phyloP scores from a whole-genome alignment of 2,113 vertebrate species.

The Poeciliopsis retropinna region DNA sequence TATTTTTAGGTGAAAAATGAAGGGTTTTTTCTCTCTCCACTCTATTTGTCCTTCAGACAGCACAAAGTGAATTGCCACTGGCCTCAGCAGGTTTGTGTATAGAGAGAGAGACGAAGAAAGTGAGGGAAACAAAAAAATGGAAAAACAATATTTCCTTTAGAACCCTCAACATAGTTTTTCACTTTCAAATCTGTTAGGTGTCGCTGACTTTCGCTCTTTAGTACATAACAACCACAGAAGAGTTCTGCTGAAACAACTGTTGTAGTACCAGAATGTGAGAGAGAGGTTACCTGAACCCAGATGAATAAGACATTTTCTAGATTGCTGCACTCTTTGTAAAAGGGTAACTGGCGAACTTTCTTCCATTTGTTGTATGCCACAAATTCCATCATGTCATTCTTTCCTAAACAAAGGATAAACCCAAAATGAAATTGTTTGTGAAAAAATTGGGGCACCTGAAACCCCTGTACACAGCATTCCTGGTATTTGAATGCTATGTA shows the following conservation, averaged over 20 bases:
- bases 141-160: slow-evolving; percentile 8
- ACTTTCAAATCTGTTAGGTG: not conserved
- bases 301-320: slow-evolving; percentile 71
- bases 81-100: slow-evolving; percentile 32
- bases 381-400: not conserved
- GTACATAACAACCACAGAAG: not conserved
- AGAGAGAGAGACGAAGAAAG: slow-evolving; percentile 17
- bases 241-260: too few species aligned
- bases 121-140: slow-evolving; percentile 26
- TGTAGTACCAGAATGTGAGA: not conserved
- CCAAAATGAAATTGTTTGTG: not conserved
- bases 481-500: not conserved
- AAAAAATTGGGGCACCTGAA: not conserved
- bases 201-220: not conserved
- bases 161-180: slow-evolving; percentile 5
- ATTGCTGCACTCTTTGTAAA: slow-evolving; percentile 66
- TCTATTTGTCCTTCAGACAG: slow-evolving; percentile 38
- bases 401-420: not conserved
- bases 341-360: slow-evolving; percentile 47
- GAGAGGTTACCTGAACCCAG: slow-evolving; percentile 46
- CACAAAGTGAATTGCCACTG: slow-evolving; percentile 17
- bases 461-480: too few species aligned
- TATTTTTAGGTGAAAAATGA: slow-evolving; percentile 3
- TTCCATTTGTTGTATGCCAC: not conserved
- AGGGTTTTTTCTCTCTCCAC: not conserved